Percentiles rank a stretch among this genome's conserved stretches.
Conservation (phyloP, 2,113 vertebrate genomes). For the Zingel zingel region DNA sequence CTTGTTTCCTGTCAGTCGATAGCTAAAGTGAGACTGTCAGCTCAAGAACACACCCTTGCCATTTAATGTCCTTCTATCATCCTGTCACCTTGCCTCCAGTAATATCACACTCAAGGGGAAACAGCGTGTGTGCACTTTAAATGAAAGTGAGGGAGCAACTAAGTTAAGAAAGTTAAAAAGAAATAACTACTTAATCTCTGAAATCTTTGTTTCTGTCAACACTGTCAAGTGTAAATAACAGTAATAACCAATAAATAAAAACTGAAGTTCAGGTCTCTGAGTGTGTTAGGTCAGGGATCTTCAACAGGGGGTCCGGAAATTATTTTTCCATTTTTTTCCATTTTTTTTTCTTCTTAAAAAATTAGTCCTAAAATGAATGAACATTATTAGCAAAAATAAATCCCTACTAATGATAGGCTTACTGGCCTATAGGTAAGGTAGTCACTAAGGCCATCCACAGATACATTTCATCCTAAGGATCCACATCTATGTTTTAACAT, state of each 20-base stretch:
- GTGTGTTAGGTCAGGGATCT: not conserved
- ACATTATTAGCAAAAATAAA: no score
- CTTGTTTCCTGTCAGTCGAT: conserved; percentile 31
- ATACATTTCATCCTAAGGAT: no score
- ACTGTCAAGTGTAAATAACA: conserved; percentile 1
- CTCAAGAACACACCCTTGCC: conserved; percentile 35
- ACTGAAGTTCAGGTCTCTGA: conserved; percentile 11
- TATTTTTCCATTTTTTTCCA: no score
- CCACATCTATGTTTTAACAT: no score
- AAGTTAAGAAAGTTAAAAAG: not conserved
- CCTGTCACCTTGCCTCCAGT: conserved; percentile 13
- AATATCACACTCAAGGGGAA: conserved; percentile 11
- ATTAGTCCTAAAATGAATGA: no score
- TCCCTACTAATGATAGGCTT: no score
- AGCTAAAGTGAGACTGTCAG: conserved; percentile 33
- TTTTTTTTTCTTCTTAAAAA: no score
- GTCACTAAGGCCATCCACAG: no score
- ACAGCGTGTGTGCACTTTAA: not conserved
- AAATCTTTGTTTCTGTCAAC: no score
- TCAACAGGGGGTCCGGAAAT: no score
- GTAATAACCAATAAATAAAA: not conserved
- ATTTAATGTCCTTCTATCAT: conserved; percentile 7
- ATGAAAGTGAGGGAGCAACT: not conserved
- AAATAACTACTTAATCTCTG: not conserved
- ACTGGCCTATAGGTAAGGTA: no score